phyloP scores from a whole-genome alignment of 1,140 invertebrate genomes.

The Homarus americanus region DNA sequence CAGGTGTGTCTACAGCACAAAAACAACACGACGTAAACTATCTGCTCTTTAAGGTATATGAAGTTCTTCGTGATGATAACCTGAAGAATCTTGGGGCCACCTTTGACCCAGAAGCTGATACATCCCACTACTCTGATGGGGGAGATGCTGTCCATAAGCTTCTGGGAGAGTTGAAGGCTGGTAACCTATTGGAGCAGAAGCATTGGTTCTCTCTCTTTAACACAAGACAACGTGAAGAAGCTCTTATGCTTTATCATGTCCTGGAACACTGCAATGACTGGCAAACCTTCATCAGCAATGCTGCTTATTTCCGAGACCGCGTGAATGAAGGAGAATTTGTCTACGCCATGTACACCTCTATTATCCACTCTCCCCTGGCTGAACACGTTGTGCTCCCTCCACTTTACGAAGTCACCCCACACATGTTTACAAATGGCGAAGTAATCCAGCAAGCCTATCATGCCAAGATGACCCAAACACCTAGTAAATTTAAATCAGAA shows the following conservation, averaged over 20 bases:
- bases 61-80: constrained; percentile 18
- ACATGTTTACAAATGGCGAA: constrained; percentile 44
- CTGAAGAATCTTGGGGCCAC: background rate
- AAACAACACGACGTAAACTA: constrained; percentile 56
- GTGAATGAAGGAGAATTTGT: constrained; percentile 57
- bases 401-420: constrained; percentile 51
- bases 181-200: constrained; percentile 15
- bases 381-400: constrained; percentile 32
- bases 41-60: constrained; percentile 29
- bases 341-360: constrained; percentile 20
- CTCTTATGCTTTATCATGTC: constrained; percentile 46
- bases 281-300: constrained; percentile 22
- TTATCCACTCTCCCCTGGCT: constrained; percentile 11
- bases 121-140: constrained; percentile 27
- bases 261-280: constrained; percentile 32
- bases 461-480: constrained; percentile 47
- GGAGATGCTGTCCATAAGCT: constrained; percentile 13
- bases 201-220: constrained; percentile 64
- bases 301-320: constrained; percentile 28
- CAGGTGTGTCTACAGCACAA: constrained; percentile 22
- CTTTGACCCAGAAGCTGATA: constrained; percentile 18
- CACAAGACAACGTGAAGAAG: constrained; percentile 18
- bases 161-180: constrained; percentile 28
- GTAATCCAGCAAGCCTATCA: constrained; percentile 21
- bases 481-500: background rate